Conservation (phyloP, 2,888 invertebrate species). For the Caenorhabditis drosophilae region DNA sequence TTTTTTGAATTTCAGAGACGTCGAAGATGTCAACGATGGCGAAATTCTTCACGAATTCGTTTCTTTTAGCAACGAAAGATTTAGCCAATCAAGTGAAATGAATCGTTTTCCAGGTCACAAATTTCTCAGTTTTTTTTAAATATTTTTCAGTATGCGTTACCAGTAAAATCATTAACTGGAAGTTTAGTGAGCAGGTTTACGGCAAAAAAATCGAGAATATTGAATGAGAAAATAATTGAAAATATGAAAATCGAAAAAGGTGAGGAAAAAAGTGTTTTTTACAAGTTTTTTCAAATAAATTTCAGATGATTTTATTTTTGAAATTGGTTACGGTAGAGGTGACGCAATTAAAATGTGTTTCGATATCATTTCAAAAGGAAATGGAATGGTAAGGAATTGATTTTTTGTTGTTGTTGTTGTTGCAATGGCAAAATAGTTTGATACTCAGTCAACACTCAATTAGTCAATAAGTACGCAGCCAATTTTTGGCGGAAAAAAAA, state of each 20-base stretch:
- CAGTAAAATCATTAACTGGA: conserved; percentile 47
- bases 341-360: conserved; percentile 49
- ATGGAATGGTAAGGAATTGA: conserved; percentile 35
- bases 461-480: too few species aligned
- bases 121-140: background rate
- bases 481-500: background rate
- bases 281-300: background rate
- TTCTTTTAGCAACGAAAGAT: conserved; percentile 43
- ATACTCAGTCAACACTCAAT: background rate
- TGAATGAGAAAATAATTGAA: conserved; percentile 46
- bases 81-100: conserved; percentile 37
- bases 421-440: too few species aligned
- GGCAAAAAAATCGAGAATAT: conserved; percentile 22
- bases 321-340: conserved; percentile 65
- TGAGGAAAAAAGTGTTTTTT: conserved; percentile 5
- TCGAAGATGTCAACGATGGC: conserved; percentile 6
- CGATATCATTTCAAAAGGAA: conserved; percentile 36
- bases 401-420: background rate
- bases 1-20: too few species aligned
- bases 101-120: background rate
- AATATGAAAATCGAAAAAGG: conserved; percentile 39
- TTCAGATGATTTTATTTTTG: conserved; percentile 57
- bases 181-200: conserved; percentile 28
- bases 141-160: conserved; percentile 21
- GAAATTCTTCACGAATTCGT: conserved; percentile 19